Base-by-base conservation (phyloP, 2,113 vertebrate species). In the Zootoca vivipara region DNA sequence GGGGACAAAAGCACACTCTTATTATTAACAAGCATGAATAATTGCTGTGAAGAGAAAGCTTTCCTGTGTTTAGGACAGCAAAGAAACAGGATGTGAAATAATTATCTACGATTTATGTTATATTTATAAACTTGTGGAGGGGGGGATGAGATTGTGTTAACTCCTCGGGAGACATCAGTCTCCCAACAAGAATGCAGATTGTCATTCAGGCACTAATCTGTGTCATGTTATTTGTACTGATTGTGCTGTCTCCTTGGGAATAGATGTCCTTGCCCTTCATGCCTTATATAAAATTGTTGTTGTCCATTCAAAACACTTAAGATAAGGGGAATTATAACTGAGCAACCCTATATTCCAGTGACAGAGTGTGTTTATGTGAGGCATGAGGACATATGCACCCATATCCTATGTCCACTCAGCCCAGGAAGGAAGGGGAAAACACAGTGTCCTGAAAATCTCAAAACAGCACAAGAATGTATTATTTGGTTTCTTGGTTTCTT, bases 51-150 rank as follows among this genome's bases (percentile, higher is more conserved):
- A 94, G 83, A 28, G 91, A 90, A 93, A 91, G 78, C 1, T 78
- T 94, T 94, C 89, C 89, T 93, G 56, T 92, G 86, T 94, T 92
- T 91, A 86, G 42, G n/a, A 35, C 67, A 83, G 35, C 30, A 35
- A 88, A 81, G 89, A 91, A 93, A 88, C 78, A 86, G 90, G 87
- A 93, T 93, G 35, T 89, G 89, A 94, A 84, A 89, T 93, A 92
- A 91, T 93, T 92, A 89, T n/a, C 65, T 35, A 78, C 89, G 87
- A 91, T 86, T 94, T 78, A 80, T 92, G 83, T 65, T 92, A 90
- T 89, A 87, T 90, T 15, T 35, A 26, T 9, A 82, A 87, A 62
- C 8, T 13, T 93, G 87, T 90, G 88, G 56, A 92, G 35, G 85
- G 91, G 92, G 87, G 91, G 92, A 52, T 88, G 56, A 73, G 35